A percentile compares a stretch with the other conserved stretches of the same genome.
Evolutionary conservation across 2,113 vertebrate genomes (phyloP).

Genomic region (Passer montanus): DNA sequence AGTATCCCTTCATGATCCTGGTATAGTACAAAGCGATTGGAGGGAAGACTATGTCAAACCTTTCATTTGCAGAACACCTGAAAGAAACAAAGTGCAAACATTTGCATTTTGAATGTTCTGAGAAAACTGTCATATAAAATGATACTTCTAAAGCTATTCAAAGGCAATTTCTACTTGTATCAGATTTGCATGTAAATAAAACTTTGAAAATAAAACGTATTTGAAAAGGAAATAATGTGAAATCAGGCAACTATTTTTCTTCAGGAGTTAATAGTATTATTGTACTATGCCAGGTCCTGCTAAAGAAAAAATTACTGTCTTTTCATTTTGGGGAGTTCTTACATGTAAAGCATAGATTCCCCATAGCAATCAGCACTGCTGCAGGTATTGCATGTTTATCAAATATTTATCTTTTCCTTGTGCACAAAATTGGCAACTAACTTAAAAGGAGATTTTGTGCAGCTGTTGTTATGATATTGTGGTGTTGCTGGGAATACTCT

Average conservation of each 20-base stretch:
- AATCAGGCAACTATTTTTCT: not conserved
- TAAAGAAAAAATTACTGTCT: not conserved
- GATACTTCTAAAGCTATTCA: not conserved
- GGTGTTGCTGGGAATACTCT: not conserved
- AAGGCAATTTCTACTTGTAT: not conserved
- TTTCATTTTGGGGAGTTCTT: not conserved
- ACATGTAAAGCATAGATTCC: not conserved
- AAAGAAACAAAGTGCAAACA: not conserved
- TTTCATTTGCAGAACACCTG: not conserved
- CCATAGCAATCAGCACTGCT: not conserved
- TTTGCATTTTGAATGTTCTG: not conserved
- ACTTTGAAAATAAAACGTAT: not conserved
- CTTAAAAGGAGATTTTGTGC: conserved; percentile 8
- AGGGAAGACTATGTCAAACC: not conserved
- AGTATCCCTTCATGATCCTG: not conserved
- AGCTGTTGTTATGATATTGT: conserved; percentile 18
- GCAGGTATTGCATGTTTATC: not conserved
- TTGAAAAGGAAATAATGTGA: not conserved
- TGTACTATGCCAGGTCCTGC: not conserved
- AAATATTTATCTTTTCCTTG: not conserved
- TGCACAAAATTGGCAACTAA: not conserved
- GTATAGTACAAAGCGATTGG: not conserved
- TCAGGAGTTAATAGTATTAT: not conserved
- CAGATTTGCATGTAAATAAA: not conserved
- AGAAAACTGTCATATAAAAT: not conserved